A percentile compares a stretch with the other conserved stretches of the same genome.
phyloP scores from a whole-genome alignment of 2,797 vertebrate species.

The Delichon dasypus region DNA sequence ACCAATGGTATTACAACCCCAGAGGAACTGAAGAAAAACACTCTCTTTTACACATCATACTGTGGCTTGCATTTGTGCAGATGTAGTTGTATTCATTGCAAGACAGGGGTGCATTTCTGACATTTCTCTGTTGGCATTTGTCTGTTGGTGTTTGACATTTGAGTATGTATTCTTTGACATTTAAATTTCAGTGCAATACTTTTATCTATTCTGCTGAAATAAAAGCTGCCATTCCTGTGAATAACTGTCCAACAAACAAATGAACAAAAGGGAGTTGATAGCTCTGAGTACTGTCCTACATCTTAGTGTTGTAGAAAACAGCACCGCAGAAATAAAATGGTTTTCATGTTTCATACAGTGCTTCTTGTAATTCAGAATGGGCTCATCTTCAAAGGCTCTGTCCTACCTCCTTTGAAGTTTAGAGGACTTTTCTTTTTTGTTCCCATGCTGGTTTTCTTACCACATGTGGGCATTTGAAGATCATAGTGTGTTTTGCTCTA shows the following conservation, averaged over 20 bases:
- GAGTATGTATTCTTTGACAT: conserved; percentile 58
- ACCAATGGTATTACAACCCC: background rate
- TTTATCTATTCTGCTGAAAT: conserved; percentile 30
- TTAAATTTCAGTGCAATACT: conserved; percentile 51
- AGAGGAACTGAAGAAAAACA: background rate
- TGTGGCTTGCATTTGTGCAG: background rate
- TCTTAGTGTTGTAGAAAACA: background rate
- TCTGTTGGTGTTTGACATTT: conserved; percentile 65
- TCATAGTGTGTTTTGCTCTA: background rate
- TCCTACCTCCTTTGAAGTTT: background rate
- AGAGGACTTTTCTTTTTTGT: background rate
- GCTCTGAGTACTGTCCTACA: background rate
- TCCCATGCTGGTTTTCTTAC: background rate
- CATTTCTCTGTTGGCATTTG: conserved; percentile 58
- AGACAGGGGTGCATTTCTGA: conserved; percentile 33
- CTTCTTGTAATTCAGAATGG: background rate
- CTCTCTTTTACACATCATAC: background rate
- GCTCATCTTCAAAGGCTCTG: background rate
- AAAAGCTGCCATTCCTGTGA: conserved; percentile 36
- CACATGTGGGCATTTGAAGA: background rate
- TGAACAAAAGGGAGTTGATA: background rate
- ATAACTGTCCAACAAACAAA: conserved; percentile 38
- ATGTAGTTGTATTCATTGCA: conserved; percentile 11
- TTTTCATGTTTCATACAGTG: background rate
- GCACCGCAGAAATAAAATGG: background rate